Evolutionary conservation across 2,797 vertebrate genomes (phyloP).

Genomic region (Sebastes trivittatus): DNA sequence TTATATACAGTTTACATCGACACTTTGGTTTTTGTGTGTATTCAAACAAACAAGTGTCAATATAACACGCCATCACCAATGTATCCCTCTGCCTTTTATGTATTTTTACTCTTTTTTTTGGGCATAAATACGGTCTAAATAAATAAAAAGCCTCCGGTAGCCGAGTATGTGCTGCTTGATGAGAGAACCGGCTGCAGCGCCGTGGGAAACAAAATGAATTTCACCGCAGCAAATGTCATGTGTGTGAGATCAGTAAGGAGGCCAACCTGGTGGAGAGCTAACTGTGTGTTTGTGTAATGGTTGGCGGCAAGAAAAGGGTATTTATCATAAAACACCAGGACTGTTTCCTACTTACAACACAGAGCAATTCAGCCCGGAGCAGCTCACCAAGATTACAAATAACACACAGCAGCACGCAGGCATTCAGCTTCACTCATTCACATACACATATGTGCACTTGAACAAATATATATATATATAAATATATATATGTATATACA

Average conservation of each 20-base stretch:
- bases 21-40: neutral
- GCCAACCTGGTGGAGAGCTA: conserved; percentile 26
- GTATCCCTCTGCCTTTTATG: no score
- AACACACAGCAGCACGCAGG: conserved; percentile 17
- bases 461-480: conserved; percentile 1
- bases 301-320: conserved; percentile 37
- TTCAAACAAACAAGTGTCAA: neutral
- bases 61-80: neutral
- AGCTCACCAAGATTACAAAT: conserved; percentile 50
- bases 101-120: neutral
- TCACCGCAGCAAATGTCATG: conserved; percentile 55
- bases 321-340: conserved; percentile 66
- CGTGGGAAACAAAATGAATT: conserved; percentile 59
- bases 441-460: neutral
- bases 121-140: no score
- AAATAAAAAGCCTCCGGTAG: neutral
- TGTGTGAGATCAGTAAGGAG: conserved; percentile 35
- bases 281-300: neutral
- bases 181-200: neutral
- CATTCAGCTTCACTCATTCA: conserved; percentile 4
- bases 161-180: neutral
- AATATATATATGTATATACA: neutral
- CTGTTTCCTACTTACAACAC: conserved; percentile 50
- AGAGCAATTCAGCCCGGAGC: conserved; percentile 61
- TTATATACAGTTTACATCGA: neutral